Evolutionary conservation across 2,113 vertebrate species (phyloP).

Genomic region (Terrapene triunguis): DNA sequence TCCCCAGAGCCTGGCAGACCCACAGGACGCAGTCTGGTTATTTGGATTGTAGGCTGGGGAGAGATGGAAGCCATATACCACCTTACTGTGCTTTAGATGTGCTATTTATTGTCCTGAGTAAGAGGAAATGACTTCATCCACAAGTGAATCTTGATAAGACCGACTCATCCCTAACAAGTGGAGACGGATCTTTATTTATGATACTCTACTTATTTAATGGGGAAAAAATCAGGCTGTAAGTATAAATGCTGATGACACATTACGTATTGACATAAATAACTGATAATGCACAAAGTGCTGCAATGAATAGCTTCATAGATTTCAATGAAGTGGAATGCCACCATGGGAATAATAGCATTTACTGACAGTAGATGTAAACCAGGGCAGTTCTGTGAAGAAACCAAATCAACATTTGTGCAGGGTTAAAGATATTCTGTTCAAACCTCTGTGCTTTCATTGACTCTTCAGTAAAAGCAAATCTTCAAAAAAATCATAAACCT

Average conservation of each 20-base stretch:
- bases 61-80: conserved; percentile 52
- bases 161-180: conserved; percentile 71
- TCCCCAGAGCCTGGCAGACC: background rate
- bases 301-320: conserved; percentile 59
- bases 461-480: background rate
- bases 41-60: background rate
- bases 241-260: conserved; percentile 68
- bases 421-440: background rate
- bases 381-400: conserved; percentile 31
- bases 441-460: background rate
- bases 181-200: conserved; percentile 73
- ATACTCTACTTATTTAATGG: conserved; percentile 62
- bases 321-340: conserved; percentile 47
- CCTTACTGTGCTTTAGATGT: conserved; percentile 58
- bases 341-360: conserved; percentile 53
- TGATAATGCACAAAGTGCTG: conserved; percentile 62
- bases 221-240: conserved; percentile 61
- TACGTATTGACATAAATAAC: conserved; percentile 76
- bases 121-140: conserved; percentile 73
- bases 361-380: conserved; percentile 46
- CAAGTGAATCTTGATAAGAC: conserved; percentile 72
- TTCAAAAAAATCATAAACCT: background rate
- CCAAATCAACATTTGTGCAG: background rate
- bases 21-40: background rate
- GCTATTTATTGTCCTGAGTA: conserved; percentile 73